phyloP scores from a whole-genome alignment of 2,888 invertebrate genomes.

The Thecophora atra region DNA sequence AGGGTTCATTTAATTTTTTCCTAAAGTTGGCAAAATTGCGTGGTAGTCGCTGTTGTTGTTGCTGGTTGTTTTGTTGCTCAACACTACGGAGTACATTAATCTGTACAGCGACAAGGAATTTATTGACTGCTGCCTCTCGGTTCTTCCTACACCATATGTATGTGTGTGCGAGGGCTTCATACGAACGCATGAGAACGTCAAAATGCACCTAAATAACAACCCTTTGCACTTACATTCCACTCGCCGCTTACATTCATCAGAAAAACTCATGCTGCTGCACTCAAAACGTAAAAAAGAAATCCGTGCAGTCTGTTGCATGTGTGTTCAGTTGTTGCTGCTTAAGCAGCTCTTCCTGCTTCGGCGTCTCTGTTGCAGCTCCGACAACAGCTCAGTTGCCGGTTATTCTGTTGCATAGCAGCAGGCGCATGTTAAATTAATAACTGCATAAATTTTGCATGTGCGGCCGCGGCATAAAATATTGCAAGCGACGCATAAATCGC shows the following conservation, averaged over 20 bases:
- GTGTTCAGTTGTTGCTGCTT: conserved; percentile 27
- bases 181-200: conserved; percentile 21
- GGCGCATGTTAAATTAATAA: conserved; percentile 65
- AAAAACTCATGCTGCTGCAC: not conserved
- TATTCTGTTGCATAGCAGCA: conserved; percentile 42
- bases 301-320: conserved; percentile 19
- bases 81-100: conserved; percentile 36
- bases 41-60: not conserved
- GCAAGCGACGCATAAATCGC: conserved; percentile 61
- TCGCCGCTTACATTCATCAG: not conserved
- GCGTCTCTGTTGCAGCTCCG: conserved; percentile 35
- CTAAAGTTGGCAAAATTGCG: conserved; percentile 24
- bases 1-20: conserved; percentile 18
- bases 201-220: conserved; percentile 13
- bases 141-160: too few species aligned
- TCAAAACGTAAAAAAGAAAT: conserved; percentile 2
- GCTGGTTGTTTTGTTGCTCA: not conserved
- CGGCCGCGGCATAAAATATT: conserved; percentile 54
- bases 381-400: not conserved
- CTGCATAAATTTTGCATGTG: conserved; percentile 66
- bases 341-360: conserved; percentile 2
- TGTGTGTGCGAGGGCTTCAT: conserved; percentile 15
- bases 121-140: conserved; percentile 27
- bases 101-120: conserved; percentile 28
- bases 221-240: not conserved